Percentiles rank a stretch among this genome's conserved stretches.
These are phyloP conservation scores for Nibea coibor DNA, from an alignment of 2,113 vertebrate species.

Conservation along the genomic window DNA sequence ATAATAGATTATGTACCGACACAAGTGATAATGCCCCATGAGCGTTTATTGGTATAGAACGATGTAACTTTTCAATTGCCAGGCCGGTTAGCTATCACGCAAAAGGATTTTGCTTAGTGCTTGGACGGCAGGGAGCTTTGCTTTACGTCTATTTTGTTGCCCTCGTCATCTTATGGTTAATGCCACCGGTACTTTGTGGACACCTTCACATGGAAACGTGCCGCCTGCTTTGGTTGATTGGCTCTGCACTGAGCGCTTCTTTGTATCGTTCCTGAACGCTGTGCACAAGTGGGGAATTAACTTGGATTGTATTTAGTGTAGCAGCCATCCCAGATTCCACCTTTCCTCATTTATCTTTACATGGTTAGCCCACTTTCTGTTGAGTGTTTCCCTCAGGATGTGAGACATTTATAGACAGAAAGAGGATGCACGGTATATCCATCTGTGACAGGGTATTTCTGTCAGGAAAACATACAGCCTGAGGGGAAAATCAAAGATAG, in stretches of 20 bases:
- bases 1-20: no score
- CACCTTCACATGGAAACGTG: not conserved
- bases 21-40: no score
- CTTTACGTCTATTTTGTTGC: constrained; percentile 2
- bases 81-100: not conserved
- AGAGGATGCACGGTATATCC: constrained; percentile 44
- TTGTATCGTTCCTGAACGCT: constrained; percentile 1
- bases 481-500: constrained; percentile 61
- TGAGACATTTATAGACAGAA: constrained; percentile 48
- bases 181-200: constrained; percentile 11
- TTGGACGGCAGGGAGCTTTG: not conserved
- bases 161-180: constrained; percentile 1
- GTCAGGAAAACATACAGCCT: constrained; percentile 60
- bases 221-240: not conserved
- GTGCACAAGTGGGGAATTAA: constrained; percentile 18
- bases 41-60: no score
- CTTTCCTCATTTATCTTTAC: constrained; percentile 47
- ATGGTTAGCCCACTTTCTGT: constrained; percentile 57
- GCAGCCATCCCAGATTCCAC: constrained; percentile 11
- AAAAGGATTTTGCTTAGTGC: not conserved
- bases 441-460: constrained; percentile 55
- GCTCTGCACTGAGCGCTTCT: not conserved
- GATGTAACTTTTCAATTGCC: no score
- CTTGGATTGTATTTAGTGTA: constrained; percentile 28
- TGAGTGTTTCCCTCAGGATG: constrained; percentile 54